Percentiles rank a stretch among this genome's conserved stretches.
phyloP scores from a whole-genome alignment of 2,113 vertebrate species.

The Sardina pilchardus region DNA sequence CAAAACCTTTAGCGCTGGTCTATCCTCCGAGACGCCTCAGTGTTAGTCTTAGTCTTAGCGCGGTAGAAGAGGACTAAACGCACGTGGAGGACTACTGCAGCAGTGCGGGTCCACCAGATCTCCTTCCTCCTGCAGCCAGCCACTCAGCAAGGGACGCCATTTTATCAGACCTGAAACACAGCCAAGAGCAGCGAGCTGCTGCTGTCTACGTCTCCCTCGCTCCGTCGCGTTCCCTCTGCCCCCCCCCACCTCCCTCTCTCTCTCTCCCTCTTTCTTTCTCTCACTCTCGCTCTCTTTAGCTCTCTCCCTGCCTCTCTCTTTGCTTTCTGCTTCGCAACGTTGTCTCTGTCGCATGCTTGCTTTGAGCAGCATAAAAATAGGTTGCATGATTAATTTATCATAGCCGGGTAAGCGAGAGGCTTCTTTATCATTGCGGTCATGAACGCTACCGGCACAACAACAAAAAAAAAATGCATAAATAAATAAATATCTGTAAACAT shows the following conservation, averaged over 20 bases:
- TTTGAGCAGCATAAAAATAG: constrained; percentile 57
- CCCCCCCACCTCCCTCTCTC: constrained; percentile 23
- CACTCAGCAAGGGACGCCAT: constrained; percentile 68
- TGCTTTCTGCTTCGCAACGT: background rate
- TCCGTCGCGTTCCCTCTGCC: background rate
- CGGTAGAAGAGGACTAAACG: background rate
- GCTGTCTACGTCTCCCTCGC: constrained; percentile 44
- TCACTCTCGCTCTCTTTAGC: constrained; percentile 41
- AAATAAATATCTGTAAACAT: constrained; percentile 31
- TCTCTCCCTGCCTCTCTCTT: constrained; percentile 14
- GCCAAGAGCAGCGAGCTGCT: constrained; percentile 70
- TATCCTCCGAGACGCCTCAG: background rate
- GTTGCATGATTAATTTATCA: constrained; percentile 70
- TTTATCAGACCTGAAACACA: constrained; percentile 77
- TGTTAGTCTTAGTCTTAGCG: background rate
- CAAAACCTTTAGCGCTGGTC: background rate
- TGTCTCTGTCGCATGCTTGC: constrained; percentile 36
- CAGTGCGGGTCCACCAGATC: constrained; percentile 38
- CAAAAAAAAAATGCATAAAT: constrained; percentile 22
- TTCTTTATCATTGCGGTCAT: constrained; percentile 14
- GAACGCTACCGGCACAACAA: constrained; percentile 12
- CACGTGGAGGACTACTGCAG: background rate
- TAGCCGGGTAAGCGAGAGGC: constrained; percentile 51
- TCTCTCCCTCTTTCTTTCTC: constrained; percentile 45
- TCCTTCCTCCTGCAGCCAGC: constrained; percentile 60